Conservation (phyloP, 30 jellyfish, hydroid and myxozoan genomes). For the Turritopsis dohrnii region DNA sequence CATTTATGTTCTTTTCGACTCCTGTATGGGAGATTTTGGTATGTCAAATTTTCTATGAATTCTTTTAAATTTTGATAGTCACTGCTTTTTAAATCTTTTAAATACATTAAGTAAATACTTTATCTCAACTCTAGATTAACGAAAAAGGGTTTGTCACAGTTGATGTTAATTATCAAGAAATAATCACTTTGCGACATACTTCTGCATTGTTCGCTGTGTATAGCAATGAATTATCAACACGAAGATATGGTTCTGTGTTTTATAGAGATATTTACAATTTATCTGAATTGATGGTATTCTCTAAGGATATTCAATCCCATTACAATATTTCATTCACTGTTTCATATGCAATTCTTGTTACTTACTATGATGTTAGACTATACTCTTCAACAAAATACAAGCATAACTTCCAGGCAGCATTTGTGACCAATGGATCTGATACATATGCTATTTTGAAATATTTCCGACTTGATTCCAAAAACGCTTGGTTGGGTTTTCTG, state of each 20-base stretch:
- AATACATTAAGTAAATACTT: no score
- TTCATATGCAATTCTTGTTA: not conserved
- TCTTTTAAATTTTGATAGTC: no score
- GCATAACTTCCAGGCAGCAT: slow-evolving; percentile 3
- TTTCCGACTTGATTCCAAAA: not conserved
- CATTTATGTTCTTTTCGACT: no score
- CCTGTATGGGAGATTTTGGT: no score
- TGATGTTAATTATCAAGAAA: not conserved
- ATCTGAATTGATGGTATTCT: not conserved
- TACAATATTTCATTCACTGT: not conserved
- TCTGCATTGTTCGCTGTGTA: not conserved
- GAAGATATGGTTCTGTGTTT: not conserved
- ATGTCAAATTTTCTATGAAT: no score
- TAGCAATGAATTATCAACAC: not conserved
- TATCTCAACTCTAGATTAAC: no score
- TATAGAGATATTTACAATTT: not conserved
- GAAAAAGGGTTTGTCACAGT: no score
- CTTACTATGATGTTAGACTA: not conserved
- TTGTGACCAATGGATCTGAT: not conserved
- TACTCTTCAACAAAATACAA: not conserved
- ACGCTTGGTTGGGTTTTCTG: slow-evolving; percentile 15
- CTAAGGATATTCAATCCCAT: not conserved
- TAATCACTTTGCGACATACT: not conserved
- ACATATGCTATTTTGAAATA: slow-evolving; percentile 6
- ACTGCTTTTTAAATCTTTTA: no score